A percentile compares a stretch with the other conserved stretches of the same genome.
These are phyloP conservation scores for Bimastos eiseni DNA, from an alignment of 2,888 invertebrate species.

Conservation along the genomic window DNA sequence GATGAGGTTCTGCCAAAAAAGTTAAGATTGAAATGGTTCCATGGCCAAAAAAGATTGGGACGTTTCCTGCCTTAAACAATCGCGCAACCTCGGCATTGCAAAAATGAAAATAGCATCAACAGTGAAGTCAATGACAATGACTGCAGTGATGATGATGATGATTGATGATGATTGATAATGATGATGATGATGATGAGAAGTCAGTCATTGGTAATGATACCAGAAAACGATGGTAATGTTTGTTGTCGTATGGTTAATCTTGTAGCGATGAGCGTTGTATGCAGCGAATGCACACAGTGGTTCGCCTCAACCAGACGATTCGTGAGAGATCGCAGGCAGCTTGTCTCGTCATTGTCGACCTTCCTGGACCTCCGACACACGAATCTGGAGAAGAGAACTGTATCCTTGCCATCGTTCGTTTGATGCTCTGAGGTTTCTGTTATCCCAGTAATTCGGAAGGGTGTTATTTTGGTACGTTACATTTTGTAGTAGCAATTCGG, in stretches of 20 bases:
- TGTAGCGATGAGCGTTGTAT: constrained; percentile 65
- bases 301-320: constrained; percentile 95
- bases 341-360: constrained; percentile 95
- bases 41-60: no score
- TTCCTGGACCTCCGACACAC: constrained; percentile 80
- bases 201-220: background rate
- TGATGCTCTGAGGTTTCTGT: background rate
- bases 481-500: no score
- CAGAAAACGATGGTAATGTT: background rate
- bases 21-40: no score
- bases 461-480: no score
- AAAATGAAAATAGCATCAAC: no score
- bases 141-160: background rate
- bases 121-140: no score
- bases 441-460: no score
- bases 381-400: constrained; percentile 26
- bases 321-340: constrained; percentile 79
- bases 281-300: constrained; percentile 95
- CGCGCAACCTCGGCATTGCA: no score
- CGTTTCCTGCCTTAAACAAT: no score
- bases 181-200: no score
- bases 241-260: background rate
- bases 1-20: no score
- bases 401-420: background rate
- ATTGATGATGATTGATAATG: no score